Base-by-base conservation (phyloP, 2,113 vertebrate species). In the Phylloscopus whistleri region DNA sequence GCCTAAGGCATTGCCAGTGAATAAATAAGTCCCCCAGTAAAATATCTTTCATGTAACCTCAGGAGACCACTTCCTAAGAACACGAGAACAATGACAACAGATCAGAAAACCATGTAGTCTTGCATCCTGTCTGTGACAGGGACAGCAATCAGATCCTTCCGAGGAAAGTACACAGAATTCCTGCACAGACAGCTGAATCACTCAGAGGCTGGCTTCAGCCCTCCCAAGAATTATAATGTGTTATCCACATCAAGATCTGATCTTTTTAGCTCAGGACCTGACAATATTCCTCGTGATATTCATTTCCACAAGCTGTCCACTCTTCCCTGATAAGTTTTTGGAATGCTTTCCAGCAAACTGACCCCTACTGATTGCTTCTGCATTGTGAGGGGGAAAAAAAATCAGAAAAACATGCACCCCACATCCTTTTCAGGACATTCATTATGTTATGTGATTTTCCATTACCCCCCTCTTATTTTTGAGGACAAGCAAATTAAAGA, bases 121-220 rank as follows among this genome's bases (percentile, higher is more conserved):
- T 15, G 82, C 60, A 90, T 93, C 87, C 93, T 91, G 89, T 37
- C 85, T 80, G 83, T 48, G 93, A 83, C 91, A 84, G 75, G 13
- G 86, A 84, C 83, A 75, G 86, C 91, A 28, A 41, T 69, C 64
- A 52, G 67, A 39, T 70, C 84, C 64, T 94, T 80, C 79, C 7
- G 0, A 88, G 88, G 44, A 84, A 92, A 88, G 90, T 16, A 73
- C 92, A 88, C 62, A 58, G 46, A 90, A 92, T 88, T 92, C 90
- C 82, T 55, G 1, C 78, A 5, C 33, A 15, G 62, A 63, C 73
- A 66, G 64, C 55, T 58, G 35, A 31, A 28, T 62, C 35, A 52
- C 78, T 73, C 67, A 60, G 39, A 52, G 56, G 20, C 28, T 79
- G 78, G 4, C 48, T 75, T n/a, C 86, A 77, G 62, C 46, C 33